Percentiles rank a stretch among this genome's conserved stretches.
Conservation (phyloP, 2,888 invertebrate species). For the Nomada hirtipes region DNA sequence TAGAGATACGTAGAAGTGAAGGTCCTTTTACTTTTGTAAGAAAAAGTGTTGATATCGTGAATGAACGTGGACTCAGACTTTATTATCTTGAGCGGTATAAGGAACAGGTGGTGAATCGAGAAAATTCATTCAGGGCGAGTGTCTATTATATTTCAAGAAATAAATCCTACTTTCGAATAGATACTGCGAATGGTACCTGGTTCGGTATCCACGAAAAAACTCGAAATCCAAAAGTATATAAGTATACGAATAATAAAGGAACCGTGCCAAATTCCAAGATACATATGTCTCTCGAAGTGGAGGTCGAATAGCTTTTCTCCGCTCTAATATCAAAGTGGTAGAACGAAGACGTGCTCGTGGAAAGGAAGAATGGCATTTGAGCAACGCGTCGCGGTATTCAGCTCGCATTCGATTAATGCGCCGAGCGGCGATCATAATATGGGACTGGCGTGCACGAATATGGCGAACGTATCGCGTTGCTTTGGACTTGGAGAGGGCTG, state of each 20-base stretch:
- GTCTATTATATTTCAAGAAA: too few relatives aligned
- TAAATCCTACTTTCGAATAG: too few relatives aligned
- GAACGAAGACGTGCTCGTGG: conserved; percentile 8
- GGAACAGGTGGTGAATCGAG: too few relatives aligned
- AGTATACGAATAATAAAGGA: not conserved
- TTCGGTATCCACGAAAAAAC: too few relatives aligned
- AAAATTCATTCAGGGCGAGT: too few relatives aligned
- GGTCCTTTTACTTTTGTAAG: too few relatives aligned
- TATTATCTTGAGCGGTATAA: too few relatives aligned
- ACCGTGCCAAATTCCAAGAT: not conserved
- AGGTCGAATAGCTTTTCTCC: not conserved
- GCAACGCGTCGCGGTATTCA: conserved; percentile 36
- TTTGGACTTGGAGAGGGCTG: conserved; percentile 30
- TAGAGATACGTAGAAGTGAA: too few relatives aligned
- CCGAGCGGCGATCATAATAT: conserved; percentile 75
- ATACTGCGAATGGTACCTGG: too few relatives aligned
- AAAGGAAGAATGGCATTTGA: conserved; percentile 31
- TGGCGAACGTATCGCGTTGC: conserved; percentile 60
- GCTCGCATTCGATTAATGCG: conserved; percentile 68
- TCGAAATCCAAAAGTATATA: too few relatives aligned
- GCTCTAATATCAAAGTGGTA: not conserved
- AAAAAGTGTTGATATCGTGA: too few relatives aligned
- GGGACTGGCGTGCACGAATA: conserved; percentile 53
- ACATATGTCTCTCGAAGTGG: not conserved
- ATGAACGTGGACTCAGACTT: too few relatives aligned